Evolutionary conservation across 2,888 invertebrate genomes (phyloP).

Genomic region (Globia sparganii): DNA sequence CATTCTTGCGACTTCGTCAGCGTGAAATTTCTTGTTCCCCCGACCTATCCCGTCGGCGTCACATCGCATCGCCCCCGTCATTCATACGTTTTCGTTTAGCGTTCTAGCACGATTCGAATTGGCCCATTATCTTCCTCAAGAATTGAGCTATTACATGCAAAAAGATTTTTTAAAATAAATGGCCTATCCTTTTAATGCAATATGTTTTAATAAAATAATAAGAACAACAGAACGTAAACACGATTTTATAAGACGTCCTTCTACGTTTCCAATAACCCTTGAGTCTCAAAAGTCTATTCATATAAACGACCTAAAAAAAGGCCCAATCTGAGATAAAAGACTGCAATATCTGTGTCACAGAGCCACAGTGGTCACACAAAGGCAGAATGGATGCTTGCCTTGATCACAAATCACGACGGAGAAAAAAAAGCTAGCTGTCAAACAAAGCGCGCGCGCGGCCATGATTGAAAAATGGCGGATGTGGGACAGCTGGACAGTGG

Average conservation of each 20-base stretch:
- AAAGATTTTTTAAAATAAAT: not conserved
- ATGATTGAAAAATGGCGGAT: constrained; percentile 68
- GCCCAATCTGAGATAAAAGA: constrained; percentile 51
- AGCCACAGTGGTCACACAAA: constrained; percentile 51
- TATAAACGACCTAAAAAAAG: constrained; percentile 44
- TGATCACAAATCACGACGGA: constrained; percentile 57
- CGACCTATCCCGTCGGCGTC: no score
- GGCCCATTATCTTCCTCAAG: no score
- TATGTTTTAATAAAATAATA: not conserved
- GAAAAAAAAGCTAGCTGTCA: constrained; percentile 64
- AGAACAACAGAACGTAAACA: not conserved
- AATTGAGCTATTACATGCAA: no score
- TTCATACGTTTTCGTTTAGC: no score
- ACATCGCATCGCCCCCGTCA: no score
- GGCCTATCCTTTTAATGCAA: not conserved
- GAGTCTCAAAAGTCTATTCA: constrained; percentile 42
- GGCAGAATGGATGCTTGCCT: constrained; percentile 63
- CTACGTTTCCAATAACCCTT: constrained; percentile 14
- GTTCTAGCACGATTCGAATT: no score
- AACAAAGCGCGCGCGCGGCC: constrained; percentile 62
- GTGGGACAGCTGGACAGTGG: constrained; percentile 57
- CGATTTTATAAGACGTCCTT: not conserved
- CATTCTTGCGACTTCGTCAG: no score
- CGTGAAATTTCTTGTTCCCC: no score
- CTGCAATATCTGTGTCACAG: constrained; percentile 61